A percentile compares a stretch with the other conserved stretches of the same genome.
Evolutionary conservation across 2,888 invertebrate genomes (phyloP).

Genomic region (Cosmorhoe ocellata): DNA sequence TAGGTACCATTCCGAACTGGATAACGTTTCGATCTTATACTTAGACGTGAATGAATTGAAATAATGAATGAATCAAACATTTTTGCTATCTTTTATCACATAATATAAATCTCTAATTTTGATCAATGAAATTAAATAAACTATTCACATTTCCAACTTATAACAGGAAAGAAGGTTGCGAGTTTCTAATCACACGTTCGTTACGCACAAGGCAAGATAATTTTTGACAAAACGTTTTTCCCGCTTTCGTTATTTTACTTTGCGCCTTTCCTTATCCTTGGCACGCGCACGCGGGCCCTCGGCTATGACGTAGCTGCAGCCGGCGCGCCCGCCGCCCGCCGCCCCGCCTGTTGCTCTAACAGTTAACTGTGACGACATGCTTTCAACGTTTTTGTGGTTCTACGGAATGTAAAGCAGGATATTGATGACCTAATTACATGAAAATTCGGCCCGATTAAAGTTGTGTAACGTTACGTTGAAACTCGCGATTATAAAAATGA

Average conservation of each 20-base stretch:
- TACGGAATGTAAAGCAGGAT: conserved; percentile 16
- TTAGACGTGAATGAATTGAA: no score
- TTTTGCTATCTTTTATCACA: no score
- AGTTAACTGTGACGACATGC: conserved; percentile 19
- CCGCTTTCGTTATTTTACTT: conserved; percentile 11
- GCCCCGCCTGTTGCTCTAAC: conserved; percentile 4
- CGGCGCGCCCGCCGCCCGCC: neutral
- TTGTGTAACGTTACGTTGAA: conserved; percentile 12
- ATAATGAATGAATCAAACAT: no score
- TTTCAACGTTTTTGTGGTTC: conserved; percentile 7
- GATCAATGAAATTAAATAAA: no score
- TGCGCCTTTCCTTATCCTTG: conserved; percentile 2
- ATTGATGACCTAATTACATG: conserved; percentile 23
- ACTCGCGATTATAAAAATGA: conserved; percentile 1
- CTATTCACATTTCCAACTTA: no score
- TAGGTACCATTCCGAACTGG: no score
- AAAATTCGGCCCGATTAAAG: conserved; percentile 4
- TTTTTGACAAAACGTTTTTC: no score
- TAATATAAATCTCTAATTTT: no score
- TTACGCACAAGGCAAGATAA: no score
- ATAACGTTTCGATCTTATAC: no score
- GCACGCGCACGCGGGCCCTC: neutral
- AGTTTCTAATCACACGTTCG: no score
- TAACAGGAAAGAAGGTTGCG: no score
- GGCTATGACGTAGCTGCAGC: conserved; percentile 1